Percentiles rank a stretch among this genome's conserved stretches.
Conservation (phyloP, 64 coral and sea anemone species). For the Platygyra sinensis region DNA sequence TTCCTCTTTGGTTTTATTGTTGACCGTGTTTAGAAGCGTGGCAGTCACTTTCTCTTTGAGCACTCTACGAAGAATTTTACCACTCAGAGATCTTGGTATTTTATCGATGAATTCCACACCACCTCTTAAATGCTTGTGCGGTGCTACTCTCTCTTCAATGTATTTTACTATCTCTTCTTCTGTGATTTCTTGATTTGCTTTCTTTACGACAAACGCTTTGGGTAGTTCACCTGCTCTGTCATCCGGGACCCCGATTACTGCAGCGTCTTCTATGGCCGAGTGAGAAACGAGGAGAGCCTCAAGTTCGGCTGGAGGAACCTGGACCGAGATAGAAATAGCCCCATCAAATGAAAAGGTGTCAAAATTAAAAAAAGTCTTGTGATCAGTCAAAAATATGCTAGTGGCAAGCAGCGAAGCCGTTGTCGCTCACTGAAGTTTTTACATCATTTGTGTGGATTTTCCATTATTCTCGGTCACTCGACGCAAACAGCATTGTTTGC, state of each 20-base stretch:
- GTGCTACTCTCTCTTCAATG: constrained; percentile 50
- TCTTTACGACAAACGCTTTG: constrained; percentile 57
- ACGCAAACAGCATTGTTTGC: too few species aligned
- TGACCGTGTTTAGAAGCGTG: too few species aligned
- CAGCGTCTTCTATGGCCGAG: constrained; percentile 55
- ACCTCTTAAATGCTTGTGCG: constrained; percentile 62
- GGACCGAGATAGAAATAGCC: neutral
- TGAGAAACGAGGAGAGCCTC: constrained; percentile 63
- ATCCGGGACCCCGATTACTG: constrained; percentile 66
- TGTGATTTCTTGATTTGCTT: constrained; percentile 40
- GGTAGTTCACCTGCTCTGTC: constrained; percentile 51
- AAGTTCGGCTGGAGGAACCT: constrained; percentile 74
- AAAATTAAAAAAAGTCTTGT: too few species aligned
- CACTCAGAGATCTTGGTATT: constrained; percentile 42
- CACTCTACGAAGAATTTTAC: constrained; percentile 60
- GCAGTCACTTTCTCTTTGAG: constrained; percentile 23
- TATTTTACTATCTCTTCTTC: constrained; percentile 49
- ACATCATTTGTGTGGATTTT: too few species aligned
- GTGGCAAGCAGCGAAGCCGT: too few species aligned
- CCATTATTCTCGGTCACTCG: too few species aligned
- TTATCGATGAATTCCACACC: constrained; percentile 60
- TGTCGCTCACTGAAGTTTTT: too few species aligned
- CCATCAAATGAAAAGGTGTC: neutral
- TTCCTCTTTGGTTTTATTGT: neutral
- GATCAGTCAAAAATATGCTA: too few species aligned